Evolutionary conservation across 1,140 invertebrate genomes (phyloP), one percentile per base, ranked within the genome.

Genomic region (Limonius californicus): DNA sequence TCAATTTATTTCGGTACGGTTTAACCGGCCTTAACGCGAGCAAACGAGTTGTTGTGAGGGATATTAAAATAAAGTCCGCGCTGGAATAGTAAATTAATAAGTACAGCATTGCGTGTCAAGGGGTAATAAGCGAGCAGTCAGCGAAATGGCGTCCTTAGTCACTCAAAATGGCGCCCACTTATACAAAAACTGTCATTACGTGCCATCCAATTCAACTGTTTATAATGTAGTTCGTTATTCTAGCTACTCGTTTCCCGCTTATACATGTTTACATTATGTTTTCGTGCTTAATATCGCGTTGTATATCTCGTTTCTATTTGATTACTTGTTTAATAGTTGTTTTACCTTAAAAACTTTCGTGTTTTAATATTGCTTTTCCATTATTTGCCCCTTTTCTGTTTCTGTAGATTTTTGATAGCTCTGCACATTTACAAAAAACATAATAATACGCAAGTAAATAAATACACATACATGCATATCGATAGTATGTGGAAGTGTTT

Each of bases 281-380:
- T 50, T 50, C 45, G 45, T 50, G 45, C 14, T 21, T 21, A 19
- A 18, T 7, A 50, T 50, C 45, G 45, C 20, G 6, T 12, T 50
- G 8, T 50, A 18, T 50, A 50, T 50, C 45, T 50, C 20, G 14
- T 50, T 50, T 18, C 45, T 50, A 50, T 50, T 50, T 50, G 45
- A 50, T 50, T 50, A 50, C 45, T 50, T 50, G 45, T 50, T 50
- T 50, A 50, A 50, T 50, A 50, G 45, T 50, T 6, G 45, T 50
- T 50, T 50, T 21, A 50, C 14, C 45, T 19, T 50, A 50, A 50
- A 39, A 50, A 21, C 20, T 16, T 50, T 50, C 45, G 45, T 50
- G 45, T 50, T 50, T 50, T 50, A 50, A 50, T 50, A 50, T 50
- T 50, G 20, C 16, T 50, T 50, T 50, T 50, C 45, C 6, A 50